Evolutionary conservation across 1,140 invertebrate genomes (phyloP).

Genomic region (Grapholita molesta): DNA sequence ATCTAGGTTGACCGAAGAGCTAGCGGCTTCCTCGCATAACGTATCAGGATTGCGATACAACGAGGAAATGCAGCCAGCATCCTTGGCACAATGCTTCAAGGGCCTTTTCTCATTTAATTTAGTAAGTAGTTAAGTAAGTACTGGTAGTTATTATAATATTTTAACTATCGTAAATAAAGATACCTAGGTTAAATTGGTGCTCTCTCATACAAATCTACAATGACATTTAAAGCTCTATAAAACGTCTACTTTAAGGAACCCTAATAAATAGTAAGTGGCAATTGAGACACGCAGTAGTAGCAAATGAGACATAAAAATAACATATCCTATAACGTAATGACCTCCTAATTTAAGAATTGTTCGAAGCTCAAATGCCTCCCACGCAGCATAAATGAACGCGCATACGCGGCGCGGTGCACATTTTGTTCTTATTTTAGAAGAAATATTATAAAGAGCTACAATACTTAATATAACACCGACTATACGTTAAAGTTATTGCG

Average conservation of each 20-base stretch:
- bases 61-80: too few species aligned
- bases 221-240: not conserved
- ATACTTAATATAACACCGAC: too few species aligned
- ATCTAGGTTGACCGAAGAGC: too few species aligned
- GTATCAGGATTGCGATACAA: too few species aligned
- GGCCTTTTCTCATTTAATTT: too few species aligned
- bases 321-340: constrained; percentile 4
- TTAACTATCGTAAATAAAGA: too few species aligned
- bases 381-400: not conserved
- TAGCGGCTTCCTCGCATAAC: too few species aligned
- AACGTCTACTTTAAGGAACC: not conserved
- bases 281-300: not conserved
- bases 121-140: too few species aligned
- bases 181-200: not conserved
- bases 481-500: too few species aligned
- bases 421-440: not conserved
- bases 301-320: not conserved
- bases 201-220: not conserved
- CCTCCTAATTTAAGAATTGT: not conserved
- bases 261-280: not conserved
- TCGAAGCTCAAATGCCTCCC: not conserved
- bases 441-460: not conserved
- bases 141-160: too few species aligned
- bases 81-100: too few species aligned
- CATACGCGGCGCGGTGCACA: not conserved